phyloP scores from a whole-genome alignment of 2,113 vertebrate genomes.

The Mesitornis unicolor region DNA sequence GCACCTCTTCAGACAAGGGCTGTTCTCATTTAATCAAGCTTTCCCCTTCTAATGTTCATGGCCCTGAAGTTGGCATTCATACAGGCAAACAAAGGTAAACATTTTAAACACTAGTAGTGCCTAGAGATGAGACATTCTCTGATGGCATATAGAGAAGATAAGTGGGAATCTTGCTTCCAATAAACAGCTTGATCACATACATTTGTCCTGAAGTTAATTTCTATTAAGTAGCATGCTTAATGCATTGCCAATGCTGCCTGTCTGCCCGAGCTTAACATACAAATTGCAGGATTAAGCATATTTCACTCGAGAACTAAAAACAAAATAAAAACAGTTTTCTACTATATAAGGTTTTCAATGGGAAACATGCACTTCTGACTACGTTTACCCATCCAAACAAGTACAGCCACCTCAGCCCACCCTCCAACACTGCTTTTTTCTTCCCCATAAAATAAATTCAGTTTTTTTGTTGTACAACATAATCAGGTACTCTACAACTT shows the following conservation, averaged over 20 bases:
- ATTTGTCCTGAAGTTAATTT: slow-evolving; percentile 78
- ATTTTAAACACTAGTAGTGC: slow-evolving; percentile 75
- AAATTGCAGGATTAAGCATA: slow-evolving; percentile 76
- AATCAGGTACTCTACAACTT: neutral
- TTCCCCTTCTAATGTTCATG: slow-evolving; percentile 65
- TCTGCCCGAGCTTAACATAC: slow-evolving; percentile 90
- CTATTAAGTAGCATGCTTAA: slow-evolving; percentile 84
- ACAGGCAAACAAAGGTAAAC: slow-evolving; percentile 94
- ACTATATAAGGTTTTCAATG: slow-evolving; percentile 57
- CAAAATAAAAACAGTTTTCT: slow-evolving; percentile 37
- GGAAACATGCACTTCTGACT: slow-evolving; percentile 75
- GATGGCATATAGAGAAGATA: slow-evolving; percentile 55
- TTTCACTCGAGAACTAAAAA: slow-evolving; percentile 75
- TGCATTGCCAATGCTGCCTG: slow-evolving; percentile 96
- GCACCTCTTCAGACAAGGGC: slow-evolving; percentile 70
- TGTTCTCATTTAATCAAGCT: slow-evolving; percentile 48
- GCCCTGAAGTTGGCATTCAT: slow-evolving; percentile 88
- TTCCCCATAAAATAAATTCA: neutral
- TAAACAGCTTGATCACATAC: slow-evolving; percentile 56
- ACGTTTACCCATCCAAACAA: slow-evolving; percentile 13
- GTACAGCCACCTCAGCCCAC: neutral
- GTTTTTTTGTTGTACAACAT: neutral
- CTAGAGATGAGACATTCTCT: slow-evolving; percentile 72
- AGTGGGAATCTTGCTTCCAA: slow-evolving; percentile 77
- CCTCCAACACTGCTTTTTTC: neutral